Evolutionary conservation across 2,113 vertebrate species (phyloP).

Genomic region (Toxostoma redivivum): DNA sequence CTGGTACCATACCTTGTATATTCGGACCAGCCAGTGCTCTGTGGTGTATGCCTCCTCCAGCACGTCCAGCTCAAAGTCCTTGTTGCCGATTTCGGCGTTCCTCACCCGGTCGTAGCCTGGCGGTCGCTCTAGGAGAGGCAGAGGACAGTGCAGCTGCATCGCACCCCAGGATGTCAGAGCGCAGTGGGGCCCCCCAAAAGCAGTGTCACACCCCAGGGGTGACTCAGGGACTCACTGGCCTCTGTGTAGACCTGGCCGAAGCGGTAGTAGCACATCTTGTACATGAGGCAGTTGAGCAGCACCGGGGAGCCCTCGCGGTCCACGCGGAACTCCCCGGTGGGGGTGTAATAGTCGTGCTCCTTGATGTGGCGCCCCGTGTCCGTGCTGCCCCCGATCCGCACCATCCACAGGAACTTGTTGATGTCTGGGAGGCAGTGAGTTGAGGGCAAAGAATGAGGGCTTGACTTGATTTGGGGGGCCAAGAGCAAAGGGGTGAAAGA

Average conservation of each 20-base stretch:
- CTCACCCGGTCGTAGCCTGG: slow-evolving; percentile 95
- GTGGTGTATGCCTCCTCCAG: slow-evolving; percentile 98
- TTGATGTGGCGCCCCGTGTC: slow-evolving; percentile 96
- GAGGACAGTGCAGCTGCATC: fast-evolving
- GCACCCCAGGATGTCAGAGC: fast-evolving
- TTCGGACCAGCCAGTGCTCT: slow-evolving; percentile 98
- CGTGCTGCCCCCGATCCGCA: slow-evolving; percentile 96
- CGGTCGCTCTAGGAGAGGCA: slow-evolving; percentile 83
- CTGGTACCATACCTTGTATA: slow-evolving; percentile 88
- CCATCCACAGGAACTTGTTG: slow-evolving; percentile 99
- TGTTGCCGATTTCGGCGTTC: slow-evolving; percentile 98
- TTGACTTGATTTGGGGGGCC: not conserved
- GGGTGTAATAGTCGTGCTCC: slow-evolving; percentile 98
- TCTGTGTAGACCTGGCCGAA: slow-evolving; percentile 99
- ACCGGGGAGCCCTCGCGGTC: slow-evolving; percentile 95
- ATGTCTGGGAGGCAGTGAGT: slow-evolving; percentile 75
- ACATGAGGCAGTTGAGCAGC: slow-evolving; percentile 99
- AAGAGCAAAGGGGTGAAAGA: not conserved
- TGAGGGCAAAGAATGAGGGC: not conserved
- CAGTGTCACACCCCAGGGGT: fast-evolving
- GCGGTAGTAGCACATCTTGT: slow-evolving; percentile 99
- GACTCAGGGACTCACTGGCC: slow-evolving; percentile 86
- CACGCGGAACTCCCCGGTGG: slow-evolving; percentile 94
- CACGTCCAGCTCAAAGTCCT: slow-evolving; percentile 98
- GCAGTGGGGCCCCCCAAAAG: fast-evolving